Evolutionary conservation across 1,140 invertebrate genomes (phyloP).

Genomic region (Brachionus paranguensis): DNA sequence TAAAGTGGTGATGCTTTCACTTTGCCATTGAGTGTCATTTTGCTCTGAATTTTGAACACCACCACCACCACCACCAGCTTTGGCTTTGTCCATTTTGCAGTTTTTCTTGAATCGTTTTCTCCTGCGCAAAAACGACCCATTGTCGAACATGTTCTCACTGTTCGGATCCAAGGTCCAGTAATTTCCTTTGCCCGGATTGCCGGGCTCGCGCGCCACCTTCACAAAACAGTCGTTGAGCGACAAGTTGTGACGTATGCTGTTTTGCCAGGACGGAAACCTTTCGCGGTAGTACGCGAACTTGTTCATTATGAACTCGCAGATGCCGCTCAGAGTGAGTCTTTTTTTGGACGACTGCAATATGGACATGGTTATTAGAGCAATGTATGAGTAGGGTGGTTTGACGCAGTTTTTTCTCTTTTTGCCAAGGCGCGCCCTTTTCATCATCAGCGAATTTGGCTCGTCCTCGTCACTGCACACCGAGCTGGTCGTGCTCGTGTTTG

Average conservation of each 20-base stretch:
- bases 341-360: slow-evolving; percentile 94
- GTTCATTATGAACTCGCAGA: slow-evolving; percentile 98
- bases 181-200: slow-evolving; percentile 94
- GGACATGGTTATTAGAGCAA: slow-evolving; percentile 94
- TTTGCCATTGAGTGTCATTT: neutral
- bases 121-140: slow-evolving; percentile 87
- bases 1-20: neutral
- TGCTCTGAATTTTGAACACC: too few species aligned
- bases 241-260: slow-evolving; percentile 92
- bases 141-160: slow-evolving; percentile 98
- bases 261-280: slow-evolving; percentile 60
- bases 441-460: neutral
- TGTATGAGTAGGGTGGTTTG: slow-evolving; percentile 95
- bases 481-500: neutral
- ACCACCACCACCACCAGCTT: too few species aligned
- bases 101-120: slow-evolving; percentile 84
- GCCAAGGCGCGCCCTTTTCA: neutral
- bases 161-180: slow-evolving; percentile 97
- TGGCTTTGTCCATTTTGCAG: neutral
- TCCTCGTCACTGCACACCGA: neutral
- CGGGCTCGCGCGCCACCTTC: slow-evolving; percentile 93
- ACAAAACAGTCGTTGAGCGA: slow-evolving; percentile 98
- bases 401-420: slow-evolving; percentile 54
- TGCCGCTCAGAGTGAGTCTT: slow-evolving; percentile 88
- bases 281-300: slow-evolving; percentile 64